Conservation (phyloP, 2,797 vertebrate genomes). For the Dermochelys coriacea region DNA sequence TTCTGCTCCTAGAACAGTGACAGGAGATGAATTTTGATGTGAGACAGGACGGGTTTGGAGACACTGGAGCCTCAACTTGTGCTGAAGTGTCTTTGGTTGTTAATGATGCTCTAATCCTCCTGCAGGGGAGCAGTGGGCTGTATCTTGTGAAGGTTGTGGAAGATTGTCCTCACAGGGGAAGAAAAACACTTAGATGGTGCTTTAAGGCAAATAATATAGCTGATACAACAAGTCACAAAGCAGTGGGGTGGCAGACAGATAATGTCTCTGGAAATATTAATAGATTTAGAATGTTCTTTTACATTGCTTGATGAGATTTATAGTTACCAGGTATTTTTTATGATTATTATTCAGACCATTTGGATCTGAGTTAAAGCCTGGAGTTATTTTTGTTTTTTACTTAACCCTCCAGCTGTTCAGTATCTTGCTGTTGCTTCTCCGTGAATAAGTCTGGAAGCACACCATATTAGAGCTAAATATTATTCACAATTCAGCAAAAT, state of each 20-base stretch:
- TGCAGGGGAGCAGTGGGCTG: constrained; percentile 86
- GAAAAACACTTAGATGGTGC: constrained; percentile 86
- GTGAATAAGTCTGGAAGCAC: constrained; percentile 75
- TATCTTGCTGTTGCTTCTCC: constrained; percentile 75
- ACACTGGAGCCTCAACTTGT: constrained; percentile 81
- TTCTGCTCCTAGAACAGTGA: constrained; percentile 84
- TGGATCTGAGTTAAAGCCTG: constrained; percentile 81
- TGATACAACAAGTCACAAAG: constrained; percentile 86
- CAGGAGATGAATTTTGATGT: constrained; percentile 88
- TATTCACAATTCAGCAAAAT: constrained; percentile 81
- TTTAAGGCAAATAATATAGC: constrained; percentile 87
- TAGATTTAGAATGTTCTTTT: constrained; percentile 87
- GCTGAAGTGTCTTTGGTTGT: constrained; percentile 86
- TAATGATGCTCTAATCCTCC: constrained; percentile 84
- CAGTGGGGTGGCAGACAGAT: constrained; percentile 85
- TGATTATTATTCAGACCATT: constrained; percentile 82
- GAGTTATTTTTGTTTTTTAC: constrained; percentile 83
- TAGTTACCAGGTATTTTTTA: constrained; percentile 83
- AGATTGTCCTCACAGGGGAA: constrained; percentile 82
- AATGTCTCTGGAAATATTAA: constrained; percentile 86
- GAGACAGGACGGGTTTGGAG: constrained; percentile 84
- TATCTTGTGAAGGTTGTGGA: constrained; percentile 82
- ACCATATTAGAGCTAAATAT: constrained; percentile 77
- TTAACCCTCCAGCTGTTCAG: constrained; percentile 86
- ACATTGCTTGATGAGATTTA: constrained; percentile 84